Base-by-base conservation (phyloP, 2,113 vertebrate species). In the Pygoscelis adeliae region DNA sequence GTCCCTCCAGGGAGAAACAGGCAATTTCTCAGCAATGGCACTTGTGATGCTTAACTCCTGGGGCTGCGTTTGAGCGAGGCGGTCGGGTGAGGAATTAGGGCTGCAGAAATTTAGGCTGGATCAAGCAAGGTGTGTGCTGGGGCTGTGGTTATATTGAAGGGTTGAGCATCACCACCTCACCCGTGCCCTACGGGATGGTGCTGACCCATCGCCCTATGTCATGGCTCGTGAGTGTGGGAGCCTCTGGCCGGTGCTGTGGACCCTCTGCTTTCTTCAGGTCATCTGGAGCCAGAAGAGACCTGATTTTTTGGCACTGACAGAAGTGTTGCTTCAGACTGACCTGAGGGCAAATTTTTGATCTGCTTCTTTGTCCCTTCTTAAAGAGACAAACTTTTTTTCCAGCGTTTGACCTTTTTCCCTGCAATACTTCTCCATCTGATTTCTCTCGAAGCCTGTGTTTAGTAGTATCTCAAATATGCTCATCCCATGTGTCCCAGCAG, bases 271-370 rank as follows among this genome's bases (percentile, higher is more conserved):
- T 42, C 38, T 77, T 50, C 61, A 36, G 85, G 66, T 76, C 32
- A 1, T 38, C 61, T 4, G 74, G n/a, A 59, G 52, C 71, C 78
- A 72, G 74, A 32, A 67, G 70, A 78, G 83, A 58, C 87, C 71
- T 36, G 79, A 3, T 13, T 86, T 86, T 69, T 88, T 92, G 92
- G 92, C 88, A 5, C 61, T 26, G 17, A 36, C 8, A 3, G 66
- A 59, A 52, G 22, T 53, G 50, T 87, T 97, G 88, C 79, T 83
- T 90, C 90, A 96, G 74, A 55, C 76, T 93, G 87, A 91, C 89
- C 87, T 0, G 4, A 71, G 86, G 94, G 89, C 76, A 32, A 22
- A 56, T 89, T 92, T 83, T 96, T 94, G 46, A 26, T 70, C 8
- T 0, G 2, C 30, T 80, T 5, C 56, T 94, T 96, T 88, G 86